Evolutionary conservation across 2,888 invertebrate genomes (phyloP).

Genomic region (Drepanosiphum platanoidis): DNA sequence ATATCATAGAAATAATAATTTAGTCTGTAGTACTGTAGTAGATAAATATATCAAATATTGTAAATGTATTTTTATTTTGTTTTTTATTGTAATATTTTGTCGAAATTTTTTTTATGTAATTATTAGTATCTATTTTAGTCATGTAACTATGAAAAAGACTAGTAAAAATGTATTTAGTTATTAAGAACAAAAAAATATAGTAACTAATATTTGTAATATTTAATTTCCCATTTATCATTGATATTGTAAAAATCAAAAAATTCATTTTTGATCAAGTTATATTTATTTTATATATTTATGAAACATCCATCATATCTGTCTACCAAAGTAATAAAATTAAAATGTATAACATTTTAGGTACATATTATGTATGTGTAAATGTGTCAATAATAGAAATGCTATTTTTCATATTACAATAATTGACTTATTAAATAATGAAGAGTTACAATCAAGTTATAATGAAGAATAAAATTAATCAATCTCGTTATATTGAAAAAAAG

Average conservation of each 20-base stretch:
- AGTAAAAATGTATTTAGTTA: too few species aligned
- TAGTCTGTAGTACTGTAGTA: too few species aligned
- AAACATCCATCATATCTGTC: neutral
- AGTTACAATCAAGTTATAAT: neutral
- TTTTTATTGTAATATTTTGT: too few species aligned
- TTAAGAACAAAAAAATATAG: too few species aligned
- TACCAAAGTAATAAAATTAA: constrained; percentile 17
- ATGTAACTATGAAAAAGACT: too few species aligned
- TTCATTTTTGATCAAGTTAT: neutral
- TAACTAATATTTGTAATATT: too few species aligned
- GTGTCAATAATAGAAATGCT: neutral
- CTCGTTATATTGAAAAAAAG: neutral
- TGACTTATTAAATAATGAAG: neutral
- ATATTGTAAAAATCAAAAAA: neutral
- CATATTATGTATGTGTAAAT: neutral
- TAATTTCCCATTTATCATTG: neutral
- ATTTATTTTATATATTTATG: constrained; percentile 12
- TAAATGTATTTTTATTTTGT: too few species aligned
- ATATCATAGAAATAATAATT: too few species aligned
- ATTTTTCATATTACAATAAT: neutral
- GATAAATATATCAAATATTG: too few species aligned
- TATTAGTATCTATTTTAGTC: too few species aligned
- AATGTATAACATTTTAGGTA: neutral
- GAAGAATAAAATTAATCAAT: neutral
- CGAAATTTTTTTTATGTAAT: too few species aligned